These are phyloP conservation scores for Acanthurus leucopareius DNA, from an alignment of 2,797 vertebrate genomes.

Conservation along the genomic window DNA sequence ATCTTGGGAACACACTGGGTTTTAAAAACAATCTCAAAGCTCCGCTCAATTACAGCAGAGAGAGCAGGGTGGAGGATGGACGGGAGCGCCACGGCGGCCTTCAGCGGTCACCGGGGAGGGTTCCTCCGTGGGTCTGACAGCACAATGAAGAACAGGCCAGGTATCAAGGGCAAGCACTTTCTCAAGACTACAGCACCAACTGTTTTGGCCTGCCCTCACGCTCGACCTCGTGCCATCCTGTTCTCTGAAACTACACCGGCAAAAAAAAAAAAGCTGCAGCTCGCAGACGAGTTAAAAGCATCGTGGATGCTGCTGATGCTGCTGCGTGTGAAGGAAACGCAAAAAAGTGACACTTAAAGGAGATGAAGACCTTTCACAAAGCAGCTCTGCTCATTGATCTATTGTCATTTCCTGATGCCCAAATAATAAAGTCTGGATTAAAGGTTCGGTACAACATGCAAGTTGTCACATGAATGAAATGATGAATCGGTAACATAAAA, in stretches of 20 bases:
- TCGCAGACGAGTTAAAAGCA: conserved; percentile 42
- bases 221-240: conserved; percentile 67
- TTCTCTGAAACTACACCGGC: conserved; percentile 40
- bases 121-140: conserved; percentile 85
- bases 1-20: conserved; percentile 83
- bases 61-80: conserved; percentile 80
- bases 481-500: conserved; percentile 15
- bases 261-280: conserved; percentile 28
- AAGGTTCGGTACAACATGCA: conserved; percentile 17
- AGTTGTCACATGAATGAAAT: conserved; percentile 32
- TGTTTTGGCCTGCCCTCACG: conserved; percentile 82
- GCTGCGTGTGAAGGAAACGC: conserved; percentile 16
- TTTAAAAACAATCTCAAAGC: conserved; percentile 90
- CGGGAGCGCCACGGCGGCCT: conserved; percentile 85
- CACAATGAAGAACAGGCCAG: conserved; percentile 81
- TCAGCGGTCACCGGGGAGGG: conserved; percentile 84
- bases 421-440: conserved; percentile 23
- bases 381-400: conserved; percentile 21
- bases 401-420: background rate
- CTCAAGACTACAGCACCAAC: conserved; percentile 81
- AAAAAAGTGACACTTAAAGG: background rate
- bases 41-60: conserved; percentile 90
- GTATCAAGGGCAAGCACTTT: conserved; percentile 81
- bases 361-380: conserved; percentile 34
- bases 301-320: no score